Percentiles rank a stretch among this genome's conserved stretches.
Conservation (phyloP, 2,888 invertebrate genomes). For the Tridacna gigas region DNA sequence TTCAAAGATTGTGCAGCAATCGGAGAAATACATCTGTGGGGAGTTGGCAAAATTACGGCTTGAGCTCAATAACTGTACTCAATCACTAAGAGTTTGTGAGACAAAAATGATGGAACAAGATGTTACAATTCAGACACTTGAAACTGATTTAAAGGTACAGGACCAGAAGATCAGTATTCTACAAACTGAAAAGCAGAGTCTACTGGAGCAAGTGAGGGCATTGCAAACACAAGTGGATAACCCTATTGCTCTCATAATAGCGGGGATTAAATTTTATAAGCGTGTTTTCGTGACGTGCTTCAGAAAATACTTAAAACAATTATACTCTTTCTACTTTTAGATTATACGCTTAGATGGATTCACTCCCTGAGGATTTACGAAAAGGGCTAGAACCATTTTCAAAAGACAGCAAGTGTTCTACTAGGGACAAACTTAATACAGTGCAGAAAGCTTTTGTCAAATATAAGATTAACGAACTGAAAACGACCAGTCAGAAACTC, state of each 20-base stretch:
- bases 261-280: too few species aligned
- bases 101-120: background rate
- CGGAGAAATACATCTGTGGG: too few species aligned
- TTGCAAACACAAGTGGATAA: too few species aligned
- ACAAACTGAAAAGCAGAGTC: background rate
- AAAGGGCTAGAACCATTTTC: slow-evolving; percentile 3
- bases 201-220: background rate
- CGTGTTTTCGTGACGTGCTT: too few species aligned
- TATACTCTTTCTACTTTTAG: too few species aligned
- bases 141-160: too few species aligned
- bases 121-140: slow-evolving; percentile 7
- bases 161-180: slow-evolving; percentile 2
- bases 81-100: background rate
- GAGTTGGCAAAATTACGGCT: background rate
- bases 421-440: slow-evolving; percentile 7
- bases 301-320: too few species aligned
- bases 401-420: background rate
- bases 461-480: background rate
- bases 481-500: background rate
- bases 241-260: too few species aligned
- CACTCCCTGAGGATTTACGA: background rate
- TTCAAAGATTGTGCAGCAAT: too few species aligned
- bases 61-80: background rate
- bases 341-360: too few species aligned
- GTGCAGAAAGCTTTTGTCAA: background rate